Base-by-base conservation (phyloP, 1,140 invertebrate genomes). In the Araneus ventricosus region DNA sequence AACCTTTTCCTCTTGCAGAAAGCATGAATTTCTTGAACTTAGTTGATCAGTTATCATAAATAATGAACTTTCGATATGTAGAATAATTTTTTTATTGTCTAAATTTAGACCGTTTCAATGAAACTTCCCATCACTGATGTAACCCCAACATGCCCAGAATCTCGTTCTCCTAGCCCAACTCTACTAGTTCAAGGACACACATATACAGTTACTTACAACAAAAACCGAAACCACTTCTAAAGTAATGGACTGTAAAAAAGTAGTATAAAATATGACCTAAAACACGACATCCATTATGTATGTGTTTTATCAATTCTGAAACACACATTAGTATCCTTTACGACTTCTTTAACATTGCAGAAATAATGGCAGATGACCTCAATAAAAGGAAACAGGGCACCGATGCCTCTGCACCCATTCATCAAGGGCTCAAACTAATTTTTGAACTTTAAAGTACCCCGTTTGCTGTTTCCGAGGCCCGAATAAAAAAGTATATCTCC, bases 371-470 rank as follows among this genome's bases (percentile, higher is more conserved):
- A 34, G 70, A 75, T 37, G 70, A 34, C 70, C 30, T 75, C 30
- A 75, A 37, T 75, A 34, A 75, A 75, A 75, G 17, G 52, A 84
- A 57, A 45, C 8, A 57, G 10, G 27, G 14, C 39, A 52, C 10
- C 45, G 45, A 17, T 52, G 45, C 45, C 10, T 52, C 45, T 52
- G 45, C 2, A 17, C 27, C 27, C 82, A 52, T 84, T 45, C 41
- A 52, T 84, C 82, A 84, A n/a, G 39, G 27, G 79, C 79, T 20
- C 37, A 82, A 45, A 52, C 20, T 84, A 84, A 84, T n/a, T 57
- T 84, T n/a, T 52, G 39, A 84, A 84, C 41, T 84, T 75, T 52
- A 84, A 84, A 84, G 82, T 30, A 20, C 39, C 82, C 82, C 45
- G 3, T 52, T 84, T 84, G 30, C 30, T 34, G 27, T 75, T 75